Conservation (phyloP, 1,140 invertebrate species). For the Apis cerana region DNA sequence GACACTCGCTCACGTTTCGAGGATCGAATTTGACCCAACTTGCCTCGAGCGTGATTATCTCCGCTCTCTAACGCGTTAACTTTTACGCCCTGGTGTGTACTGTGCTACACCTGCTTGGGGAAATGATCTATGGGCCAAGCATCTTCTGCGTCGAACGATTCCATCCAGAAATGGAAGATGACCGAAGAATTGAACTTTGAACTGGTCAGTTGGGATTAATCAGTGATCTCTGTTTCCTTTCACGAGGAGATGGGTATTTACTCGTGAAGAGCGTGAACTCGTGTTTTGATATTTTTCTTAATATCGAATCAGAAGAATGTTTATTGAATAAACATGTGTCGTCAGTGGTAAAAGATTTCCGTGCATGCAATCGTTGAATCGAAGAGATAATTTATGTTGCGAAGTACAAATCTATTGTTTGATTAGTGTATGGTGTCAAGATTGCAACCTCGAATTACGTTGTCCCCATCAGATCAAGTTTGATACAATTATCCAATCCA, state of each 20-base stretch:
- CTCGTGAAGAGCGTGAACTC: neutral
- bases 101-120: too few species aligned
- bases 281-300: neutral
- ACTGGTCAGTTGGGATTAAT: neutral
- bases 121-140: neutral
- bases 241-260: too few species aligned
- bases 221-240: too few species aligned
- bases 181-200: neutral
- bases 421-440: conserved; percentile 28
- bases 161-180: too few species aligned
- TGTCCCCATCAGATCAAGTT: conserved; percentile 53
- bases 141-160: neutral
- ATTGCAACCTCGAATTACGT: conserved; percentile 58
- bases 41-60: neutral
- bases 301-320: neutral
- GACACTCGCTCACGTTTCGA: conserved; percentile 14
- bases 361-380: neutral
- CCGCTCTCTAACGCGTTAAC: neutral
- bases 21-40: neutral
- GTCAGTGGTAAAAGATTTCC: neutral
- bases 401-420: conserved; percentile 31
- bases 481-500: conserved; percentile 62
- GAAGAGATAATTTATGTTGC: conserved; percentile 7
- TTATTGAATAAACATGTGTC: neutral
- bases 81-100: neutral